phyloP scores from a whole-genome alignment of 2,797 vertebrate genomes.

The Moxostoma hubbsi region DNA sequence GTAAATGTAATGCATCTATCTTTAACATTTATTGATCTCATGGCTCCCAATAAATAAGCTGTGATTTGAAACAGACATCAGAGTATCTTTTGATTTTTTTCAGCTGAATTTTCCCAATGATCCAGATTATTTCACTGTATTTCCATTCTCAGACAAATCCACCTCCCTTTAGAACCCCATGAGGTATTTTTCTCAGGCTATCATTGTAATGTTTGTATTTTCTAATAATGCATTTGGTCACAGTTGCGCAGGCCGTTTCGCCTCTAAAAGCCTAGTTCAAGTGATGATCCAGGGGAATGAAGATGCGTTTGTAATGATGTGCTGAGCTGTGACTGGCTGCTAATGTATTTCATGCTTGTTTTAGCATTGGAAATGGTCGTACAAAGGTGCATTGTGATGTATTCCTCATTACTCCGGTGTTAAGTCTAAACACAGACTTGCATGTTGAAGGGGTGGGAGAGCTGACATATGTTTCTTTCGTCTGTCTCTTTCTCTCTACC shows the following conservation, averaged over 20 bases:
- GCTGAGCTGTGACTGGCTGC: conserved; percentile 63
- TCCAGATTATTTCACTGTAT: conserved; percentile 31
- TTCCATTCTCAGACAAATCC: conserved; percentile 49
- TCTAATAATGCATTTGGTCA: conserved; percentile 38
- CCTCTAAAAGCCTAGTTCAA: conserved; percentile 42
- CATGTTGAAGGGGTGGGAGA: conserved; percentile 38
- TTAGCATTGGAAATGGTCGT: conserved; percentile 74
- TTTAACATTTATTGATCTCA: background rate
- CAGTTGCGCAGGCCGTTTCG: conserved; percentile 39
- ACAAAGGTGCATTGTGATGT: conserved; percentile 76
- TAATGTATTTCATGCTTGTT: conserved; percentile 81
- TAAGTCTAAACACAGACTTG: conserved; percentile 69
- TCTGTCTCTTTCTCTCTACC: conserved; percentile 58
- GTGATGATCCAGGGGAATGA: conserved; percentile 42
- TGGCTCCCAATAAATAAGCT: background rate
- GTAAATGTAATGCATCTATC: too few relatives aligned
- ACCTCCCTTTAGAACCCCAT: conserved; percentile 20
- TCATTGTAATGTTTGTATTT: conserved; percentile 48
- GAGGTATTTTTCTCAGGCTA: conserved; percentile 46
- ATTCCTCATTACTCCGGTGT: conserved; percentile 74
- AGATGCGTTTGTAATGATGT: conserved; percentile 73
- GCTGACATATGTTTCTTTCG: conserved; percentile 60
- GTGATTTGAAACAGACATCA: background rate
- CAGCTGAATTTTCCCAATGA: conserved; percentile 36
- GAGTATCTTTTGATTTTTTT: background rate